Conservation (phyloP, 2,888 invertebrate genomes). For the Anthophora plumipes region DNA sequence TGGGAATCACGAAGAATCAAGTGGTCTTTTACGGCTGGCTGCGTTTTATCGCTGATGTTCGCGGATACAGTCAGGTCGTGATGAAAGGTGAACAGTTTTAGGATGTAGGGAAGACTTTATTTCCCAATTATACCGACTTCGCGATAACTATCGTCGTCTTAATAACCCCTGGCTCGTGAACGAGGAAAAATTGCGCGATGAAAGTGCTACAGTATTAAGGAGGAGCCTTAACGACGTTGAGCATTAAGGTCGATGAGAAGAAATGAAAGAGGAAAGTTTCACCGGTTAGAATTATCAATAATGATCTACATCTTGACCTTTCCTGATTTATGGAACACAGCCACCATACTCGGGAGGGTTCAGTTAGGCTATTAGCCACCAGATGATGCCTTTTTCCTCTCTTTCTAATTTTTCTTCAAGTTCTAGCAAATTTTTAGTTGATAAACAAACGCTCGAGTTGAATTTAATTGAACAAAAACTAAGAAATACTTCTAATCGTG, state of each 20-base stretch:
- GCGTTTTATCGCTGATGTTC: neutral
- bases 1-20: neutral
- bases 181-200: neutral
- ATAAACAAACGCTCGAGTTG: too few relatives aligned
- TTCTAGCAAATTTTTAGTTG: too few relatives aligned
- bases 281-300: neutral
- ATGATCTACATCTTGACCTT: neutral
- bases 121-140: neutral
- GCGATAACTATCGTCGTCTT: constrained; percentile 3
- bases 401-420: too few relatives aligned
- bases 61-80: neutral
- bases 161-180: neutral
- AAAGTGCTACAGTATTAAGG: neutral
- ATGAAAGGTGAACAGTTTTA: neutral
- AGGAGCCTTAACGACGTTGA: neutral
- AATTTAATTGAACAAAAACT: too few relatives aligned
- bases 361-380: too few relatives aligned
- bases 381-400: too few relatives aligned
- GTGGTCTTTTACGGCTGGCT: constrained; percentile 14
- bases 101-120: neutral
- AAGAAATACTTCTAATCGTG: too few relatives aligned
- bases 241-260: neutral
- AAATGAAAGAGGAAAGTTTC: neutral
- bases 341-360: too few relatives aligned
- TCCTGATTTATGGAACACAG: too few relatives aligned